These are phyloP conservation scores for Lepidotrigona ventralis DNA, from an alignment of 1,140 invertebrate species.

Conservation along the genomic window DNA sequence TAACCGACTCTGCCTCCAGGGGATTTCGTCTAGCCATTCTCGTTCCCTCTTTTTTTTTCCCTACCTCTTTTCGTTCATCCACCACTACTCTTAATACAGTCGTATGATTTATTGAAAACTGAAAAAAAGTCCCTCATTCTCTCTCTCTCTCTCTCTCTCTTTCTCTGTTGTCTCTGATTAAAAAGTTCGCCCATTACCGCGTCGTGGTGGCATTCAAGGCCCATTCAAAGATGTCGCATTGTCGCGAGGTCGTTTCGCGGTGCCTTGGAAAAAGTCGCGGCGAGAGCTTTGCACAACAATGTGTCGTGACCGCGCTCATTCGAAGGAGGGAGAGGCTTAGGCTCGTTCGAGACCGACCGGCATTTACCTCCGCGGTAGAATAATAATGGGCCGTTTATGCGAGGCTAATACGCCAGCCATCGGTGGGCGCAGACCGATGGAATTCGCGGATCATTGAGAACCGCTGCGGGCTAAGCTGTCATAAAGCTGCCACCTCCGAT, in stretches of 20 bases:
- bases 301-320: slow-evolving; percentile 36
- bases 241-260: slow-evolving; percentile 48
- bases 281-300: slow-evolving; percentile 40
- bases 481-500: slow-evolving; percentile 43
- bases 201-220: slow-evolving; percentile 49
- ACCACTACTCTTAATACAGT: slow-evolving; percentile 36
- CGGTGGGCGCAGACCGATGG: not conserved
- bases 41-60: not conserved
- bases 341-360: slow-evolving; percentile 7
- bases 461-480: slow-evolving; percentile 48
- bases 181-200: slow-evolving; percentile 65
- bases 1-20: slow-evolving; percentile 35
- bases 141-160: not conserved
- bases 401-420: slow-evolving; percentile 22
- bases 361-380: slow-evolving; percentile 45
- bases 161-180: slow-evolving; percentile 40
- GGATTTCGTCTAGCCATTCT: slow-evolving; percentile 41
- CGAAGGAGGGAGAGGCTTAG: not conserved
- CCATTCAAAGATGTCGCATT: slow-evolving; percentile 65
- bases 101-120: slow-evolving; percentile 58
- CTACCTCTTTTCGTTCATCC: slow-evolving; percentile 9
- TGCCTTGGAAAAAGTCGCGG: slow-evolving; percentile 37
- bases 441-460: slow-evolving; percentile 44
- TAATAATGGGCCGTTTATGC: slow-evolving; percentile 44
- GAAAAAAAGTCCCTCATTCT: slow-evolving; percentile 1